Evolutionary conservation across 1,140 invertebrate genomes (phyloP).

Genomic region (Lineus longissimus): DNA sequence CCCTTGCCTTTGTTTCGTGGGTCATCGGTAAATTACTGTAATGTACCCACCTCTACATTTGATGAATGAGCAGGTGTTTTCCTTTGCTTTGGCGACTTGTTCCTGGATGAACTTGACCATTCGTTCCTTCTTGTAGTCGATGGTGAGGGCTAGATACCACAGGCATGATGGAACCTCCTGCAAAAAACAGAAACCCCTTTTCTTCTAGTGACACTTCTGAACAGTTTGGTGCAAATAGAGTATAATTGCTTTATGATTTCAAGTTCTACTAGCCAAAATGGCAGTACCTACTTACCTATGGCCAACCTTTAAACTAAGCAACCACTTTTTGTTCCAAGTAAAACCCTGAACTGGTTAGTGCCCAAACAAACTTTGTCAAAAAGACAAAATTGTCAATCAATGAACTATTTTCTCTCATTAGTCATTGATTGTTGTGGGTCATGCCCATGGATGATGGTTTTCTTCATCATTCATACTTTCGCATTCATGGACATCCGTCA

Average conservation of each 20-base stretch:
- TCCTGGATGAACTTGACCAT: slow-evolving; percentile 42
- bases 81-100: slow-evolving; percentile 34
- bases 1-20: background rate
- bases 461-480: too few relatives aligned
- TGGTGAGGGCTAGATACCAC: slow-evolving; percentile 51
- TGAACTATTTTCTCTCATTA: too few relatives aligned
- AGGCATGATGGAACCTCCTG: slow-evolving; percentile 49
- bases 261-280: background rate
- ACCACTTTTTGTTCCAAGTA: background rate
- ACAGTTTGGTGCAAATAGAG: too few relatives aligned
- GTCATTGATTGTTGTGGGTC: too few relatives aligned
- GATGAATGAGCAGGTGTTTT: slow-evolving; percentile 18
- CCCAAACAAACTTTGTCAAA: background rate
- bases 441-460: too few relatives aligned
- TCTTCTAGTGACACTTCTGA: background rate
- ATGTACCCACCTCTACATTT: slow-evolving; percentile 29
- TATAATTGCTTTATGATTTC: too few relatives aligned
- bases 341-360: background rate
- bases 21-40: background rate
- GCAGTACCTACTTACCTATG: background rate
- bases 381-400: too few relatives aligned
- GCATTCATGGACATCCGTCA: too few relatives aligned
- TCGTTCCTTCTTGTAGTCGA: slow-evolving; percentile 43
- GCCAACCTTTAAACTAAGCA: background rate
- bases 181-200: slow-evolving; percentile 15